These are phyloP conservation scores for Apoda limacodes DNA, from an alignment of 2,888 invertebrate genomes.

Conservation along the genomic window DNA sequence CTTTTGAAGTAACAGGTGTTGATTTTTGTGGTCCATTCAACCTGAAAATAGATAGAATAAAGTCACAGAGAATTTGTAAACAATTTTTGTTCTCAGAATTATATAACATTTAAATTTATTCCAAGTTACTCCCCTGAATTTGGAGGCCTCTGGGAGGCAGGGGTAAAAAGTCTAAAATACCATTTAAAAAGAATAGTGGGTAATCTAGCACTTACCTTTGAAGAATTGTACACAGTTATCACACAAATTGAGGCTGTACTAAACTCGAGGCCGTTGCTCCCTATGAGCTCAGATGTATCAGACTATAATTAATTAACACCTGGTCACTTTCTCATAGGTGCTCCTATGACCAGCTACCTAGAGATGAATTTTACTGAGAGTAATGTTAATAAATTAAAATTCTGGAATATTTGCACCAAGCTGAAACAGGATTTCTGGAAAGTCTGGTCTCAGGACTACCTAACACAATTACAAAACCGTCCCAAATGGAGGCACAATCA, in stretches of 20 bases:
- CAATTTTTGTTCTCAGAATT: neutral
- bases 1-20: no score
- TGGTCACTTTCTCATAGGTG: slow-evolving; percentile 1
- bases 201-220: no score
- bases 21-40: no score
- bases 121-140: neutral
- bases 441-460: no score
- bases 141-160: slow-evolving; percentile 1
- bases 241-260: slow-evolving; percentile 1
- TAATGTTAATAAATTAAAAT: no score
- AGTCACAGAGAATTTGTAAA: no score
- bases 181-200: slow-evolving; percentile 1
- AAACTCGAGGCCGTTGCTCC: slow-evolving; percentile 1
- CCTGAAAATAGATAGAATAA: neutral
- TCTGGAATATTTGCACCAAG: no score
- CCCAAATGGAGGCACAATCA: no score
- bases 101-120: neutral
- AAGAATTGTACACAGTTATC: slow-evolving; percentile 1
- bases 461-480: no score
- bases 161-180: slow-evolving; percentile 1
- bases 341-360: neutral
- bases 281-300: neutral
- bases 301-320: slow-evolving; percentile 2
- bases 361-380: neutral
- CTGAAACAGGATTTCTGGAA: no score